Base-by-base conservation (phyloP, 2,888 invertebrate species). In the Dryadula phaetusa region DNA sequence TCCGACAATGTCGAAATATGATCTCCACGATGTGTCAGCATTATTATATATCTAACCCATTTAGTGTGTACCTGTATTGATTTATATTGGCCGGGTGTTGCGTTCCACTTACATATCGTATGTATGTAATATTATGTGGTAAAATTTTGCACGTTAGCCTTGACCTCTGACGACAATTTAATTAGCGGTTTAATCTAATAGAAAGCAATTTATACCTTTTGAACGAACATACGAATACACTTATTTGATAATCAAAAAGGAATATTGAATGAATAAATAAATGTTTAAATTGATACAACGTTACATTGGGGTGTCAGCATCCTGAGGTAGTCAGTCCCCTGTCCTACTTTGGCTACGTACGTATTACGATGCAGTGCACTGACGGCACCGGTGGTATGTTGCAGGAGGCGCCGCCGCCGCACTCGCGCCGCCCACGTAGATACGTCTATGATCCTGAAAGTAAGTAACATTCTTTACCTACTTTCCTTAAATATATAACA, bases 391-490 rank as follows among this genome's bases (percentile, higher is more conserved):
- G 14, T 54, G 14, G 18, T 65, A 12, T 70, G 52, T 73, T 74
- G 34, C 81, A 83, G 82, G 82, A 80, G 46, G 65, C 73, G 66
- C 67, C 72, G 69, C 71, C 72, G 66, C 68, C 69, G 70, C 70
- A 72, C 67, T 69, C 80, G 65, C 82, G 81, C 28, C 82, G 85
- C 0, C 82, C 86, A 62, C 82, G 85, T 8, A 84, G 85, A 40
- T 90, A 85, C 71, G 79, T 87, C 40, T 89, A 88, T 77, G 88
- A 90, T 69, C 90, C 88, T 0, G 85, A 86, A 76, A 89, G 90
- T 91, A 67, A 85, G 89, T 56, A 6, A n/a, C n/a, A n/a, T n/a
- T n/a, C n/a, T n/a, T n/a, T n/a, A n/a, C n/a, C n/a, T n/a, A n/a
- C n/a, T n/a, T n/a, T n/a, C n/a, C n/a, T n/a, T n/a, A n/a, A n/a